A percentile compares a stretch with the other conserved stretches of the same genome.
phyloP scores from a whole-genome alignment of 2,113 vertebrate genomes.

The Aplodontia rufa region DNA sequence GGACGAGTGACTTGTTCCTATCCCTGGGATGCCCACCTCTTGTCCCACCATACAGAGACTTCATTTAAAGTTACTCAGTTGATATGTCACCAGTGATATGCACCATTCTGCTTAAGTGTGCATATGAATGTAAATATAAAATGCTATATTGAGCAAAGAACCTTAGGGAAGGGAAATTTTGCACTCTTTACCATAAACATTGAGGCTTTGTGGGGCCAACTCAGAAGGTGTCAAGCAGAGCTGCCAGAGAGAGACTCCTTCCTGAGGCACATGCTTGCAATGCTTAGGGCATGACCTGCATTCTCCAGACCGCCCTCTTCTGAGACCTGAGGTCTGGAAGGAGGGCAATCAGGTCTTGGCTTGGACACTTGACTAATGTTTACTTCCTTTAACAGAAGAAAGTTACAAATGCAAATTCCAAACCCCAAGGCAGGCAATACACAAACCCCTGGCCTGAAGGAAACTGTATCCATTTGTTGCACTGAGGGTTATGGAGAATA shows the following conservation, averaged over 20 bases:
- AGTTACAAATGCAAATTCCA: background rate
- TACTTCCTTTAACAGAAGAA: background rate
- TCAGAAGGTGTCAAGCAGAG: background rate
- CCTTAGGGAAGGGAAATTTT: background rate
- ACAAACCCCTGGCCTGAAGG: background rate
- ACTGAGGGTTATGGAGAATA: background rate
- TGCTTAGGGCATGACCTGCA: constrained; percentile 35
- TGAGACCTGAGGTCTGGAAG: constrained; percentile 51
- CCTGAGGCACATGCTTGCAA: constrained; percentile 49
- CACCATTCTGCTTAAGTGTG: background rate
- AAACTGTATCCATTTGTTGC: background rate
- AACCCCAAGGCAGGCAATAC: background rate
- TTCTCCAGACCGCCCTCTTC: constrained; percentile 69
- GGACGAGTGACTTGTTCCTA: background rate
- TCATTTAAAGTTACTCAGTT: background rate
- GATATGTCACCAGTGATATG: rapidly evolving
- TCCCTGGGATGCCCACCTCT: no score
- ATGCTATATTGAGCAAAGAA: background rate
- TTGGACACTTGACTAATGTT: background rate
- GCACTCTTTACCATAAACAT: constrained; percentile 7
- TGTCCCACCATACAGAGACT: no score
- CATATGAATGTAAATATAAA: background rate
- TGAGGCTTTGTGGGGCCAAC: background rate
- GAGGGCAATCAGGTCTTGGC: constrained; percentile 36
- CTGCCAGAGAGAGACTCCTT: constrained; percentile 2